These are phyloP conservation scores for Erythrocercus mccallii DNA, from an alignment of 2,113 vertebrate species.

Conservation along the genomic window DNA sequence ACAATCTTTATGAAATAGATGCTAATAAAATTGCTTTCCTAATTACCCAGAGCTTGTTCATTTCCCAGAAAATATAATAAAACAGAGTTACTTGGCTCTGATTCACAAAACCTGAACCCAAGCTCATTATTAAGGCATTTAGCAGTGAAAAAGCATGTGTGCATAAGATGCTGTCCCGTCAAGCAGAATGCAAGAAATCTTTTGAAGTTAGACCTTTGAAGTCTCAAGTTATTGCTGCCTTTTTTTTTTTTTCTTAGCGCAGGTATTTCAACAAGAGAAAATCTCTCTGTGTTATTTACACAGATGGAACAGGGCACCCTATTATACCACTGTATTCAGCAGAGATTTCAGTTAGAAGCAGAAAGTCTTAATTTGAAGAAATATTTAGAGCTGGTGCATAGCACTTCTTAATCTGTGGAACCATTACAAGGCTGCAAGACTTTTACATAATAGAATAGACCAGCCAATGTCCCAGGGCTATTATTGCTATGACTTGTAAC, in stretches of 20 bases:
- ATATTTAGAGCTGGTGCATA: conserved; percentile 65
- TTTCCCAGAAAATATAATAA: conserved; percentile 86
- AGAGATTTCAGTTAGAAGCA: conserved; percentile 61
- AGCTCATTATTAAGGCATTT: conserved; percentile 85
- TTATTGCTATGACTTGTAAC: conserved; percentile 69
- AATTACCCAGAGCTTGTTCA: conserved; percentile 85
- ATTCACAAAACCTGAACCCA: conserved; percentile 83
- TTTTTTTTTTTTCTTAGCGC: conserved; percentile 3
- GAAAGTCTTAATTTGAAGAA: conserved; percentile 75
- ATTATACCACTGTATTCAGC: conserved; percentile 54
- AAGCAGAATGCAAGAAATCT: conserved; percentile 80
- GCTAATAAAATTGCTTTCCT: conserved; percentile 86
- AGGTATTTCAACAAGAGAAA: conserved; percentile 75
- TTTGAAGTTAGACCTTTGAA: conserved; percentile 85
- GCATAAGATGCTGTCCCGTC: conserved; percentile 78
- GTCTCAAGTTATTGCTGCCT: conserved; percentile 77
- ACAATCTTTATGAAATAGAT: conserved; percentile 86
- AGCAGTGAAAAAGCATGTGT: conserved; percentile 77
- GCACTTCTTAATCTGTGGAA: conserved; percentile 67
- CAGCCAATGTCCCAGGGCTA: conserved; percentile 70
- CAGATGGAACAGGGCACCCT: conserved; percentile 66
- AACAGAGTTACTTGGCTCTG: conserved; percentile 82
- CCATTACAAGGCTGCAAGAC: conserved; percentile 62
- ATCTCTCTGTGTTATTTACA: conserved; percentile 67
- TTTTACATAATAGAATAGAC: conserved; percentile 66